Conservation (phyloP, 23 tunicate genomes). For the Aplidium turbinatum region DNA sequence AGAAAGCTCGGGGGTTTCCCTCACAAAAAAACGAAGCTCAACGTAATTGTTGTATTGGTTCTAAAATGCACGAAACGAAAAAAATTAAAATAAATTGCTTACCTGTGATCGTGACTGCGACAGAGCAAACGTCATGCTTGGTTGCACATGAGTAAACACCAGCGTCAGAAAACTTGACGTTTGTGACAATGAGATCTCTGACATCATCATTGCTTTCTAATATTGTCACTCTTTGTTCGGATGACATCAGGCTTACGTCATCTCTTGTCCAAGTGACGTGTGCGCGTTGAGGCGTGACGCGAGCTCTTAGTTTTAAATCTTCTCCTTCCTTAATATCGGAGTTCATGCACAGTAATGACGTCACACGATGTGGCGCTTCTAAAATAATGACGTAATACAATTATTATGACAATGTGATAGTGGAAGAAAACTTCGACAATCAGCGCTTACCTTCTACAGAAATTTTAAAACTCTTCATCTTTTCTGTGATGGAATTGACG, state of each 20-base stretch:
- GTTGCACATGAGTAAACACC: conserved; percentile 25
- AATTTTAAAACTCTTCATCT: background rate
- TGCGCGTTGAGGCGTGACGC: background rate
- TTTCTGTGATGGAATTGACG: background rate
- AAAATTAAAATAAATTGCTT: background rate
- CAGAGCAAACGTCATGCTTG: background rate
- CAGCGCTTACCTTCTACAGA: background rate
- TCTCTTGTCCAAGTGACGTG: conserved; percentile 33
- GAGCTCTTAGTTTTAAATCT: background rate
- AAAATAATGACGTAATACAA: no score
- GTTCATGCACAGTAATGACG: background rate
- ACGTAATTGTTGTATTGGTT: no score
- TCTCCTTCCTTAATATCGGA: background rate
- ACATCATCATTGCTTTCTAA: background rate
- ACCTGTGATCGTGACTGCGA: conserved; percentile 9
- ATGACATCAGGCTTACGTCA: conserved; percentile 8
- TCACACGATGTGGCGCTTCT: background rate
- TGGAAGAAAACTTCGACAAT: no score
- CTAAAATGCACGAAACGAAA: background rate
- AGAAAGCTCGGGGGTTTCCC: no score
- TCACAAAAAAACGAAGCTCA: background rate
- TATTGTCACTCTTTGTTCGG: background rate
- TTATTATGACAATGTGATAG: no score
- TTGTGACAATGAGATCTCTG: background rate
- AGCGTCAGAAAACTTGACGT: conserved; percentile 4